A percentile compares a stretch with the other conserved stretches of the same genome.
These are phyloP conservation scores for Synanthedon formicaeformis DNA, from an alignment of 2,888 invertebrate genomes.

Conservation along the genomic window DNA sequence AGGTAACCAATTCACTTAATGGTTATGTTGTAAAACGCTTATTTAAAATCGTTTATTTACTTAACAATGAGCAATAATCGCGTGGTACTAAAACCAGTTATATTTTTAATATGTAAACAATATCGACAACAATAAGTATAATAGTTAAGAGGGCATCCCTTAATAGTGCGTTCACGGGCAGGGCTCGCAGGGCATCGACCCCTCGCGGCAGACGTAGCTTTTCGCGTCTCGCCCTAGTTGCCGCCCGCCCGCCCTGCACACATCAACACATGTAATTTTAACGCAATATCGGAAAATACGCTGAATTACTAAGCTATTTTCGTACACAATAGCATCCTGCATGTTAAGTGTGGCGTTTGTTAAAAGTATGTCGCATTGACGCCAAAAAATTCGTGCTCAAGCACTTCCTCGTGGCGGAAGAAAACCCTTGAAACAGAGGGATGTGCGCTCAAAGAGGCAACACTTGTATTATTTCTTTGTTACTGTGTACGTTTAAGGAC, in stretches of 20 bases:
- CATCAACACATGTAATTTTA: conserved; percentile 19
- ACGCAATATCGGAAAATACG: background rate
- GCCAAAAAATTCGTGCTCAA: conserved; percentile 32
- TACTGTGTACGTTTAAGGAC: background rate
- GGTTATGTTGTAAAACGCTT: too few species aligned
- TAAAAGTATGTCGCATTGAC: background rate
- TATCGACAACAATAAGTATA: conserved; percentile 38
- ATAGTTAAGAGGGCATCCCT: conserved; percentile 41
- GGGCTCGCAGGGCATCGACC: conserved; percentile 61
- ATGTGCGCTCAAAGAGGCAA: background rate
- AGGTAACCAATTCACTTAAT: too few species aligned
- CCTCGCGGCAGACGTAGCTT: conserved; percentile 53
- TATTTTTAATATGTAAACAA: conserved; percentile 14
- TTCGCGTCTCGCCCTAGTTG: conserved; percentile 62
- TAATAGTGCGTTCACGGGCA: conserved; percentile 55
- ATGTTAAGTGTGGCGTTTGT: background rate
- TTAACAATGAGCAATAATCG: too few species aligned
- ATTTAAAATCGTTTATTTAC: too few species aligned
- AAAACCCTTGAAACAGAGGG: conserved; percentile 13
- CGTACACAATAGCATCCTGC: background rate
- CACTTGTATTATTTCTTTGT: conserved; percentile 2
- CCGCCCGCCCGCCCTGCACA: conserved; percentile 50
- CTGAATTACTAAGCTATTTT: background rate
- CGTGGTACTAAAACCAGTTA: too few species aligned
- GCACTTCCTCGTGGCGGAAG: conserved; percentile 22